Evolutionary conservation across 2,888 invertebrate species (phyloP).

Genomic region (Temnothorax rugatulus): DNA sequence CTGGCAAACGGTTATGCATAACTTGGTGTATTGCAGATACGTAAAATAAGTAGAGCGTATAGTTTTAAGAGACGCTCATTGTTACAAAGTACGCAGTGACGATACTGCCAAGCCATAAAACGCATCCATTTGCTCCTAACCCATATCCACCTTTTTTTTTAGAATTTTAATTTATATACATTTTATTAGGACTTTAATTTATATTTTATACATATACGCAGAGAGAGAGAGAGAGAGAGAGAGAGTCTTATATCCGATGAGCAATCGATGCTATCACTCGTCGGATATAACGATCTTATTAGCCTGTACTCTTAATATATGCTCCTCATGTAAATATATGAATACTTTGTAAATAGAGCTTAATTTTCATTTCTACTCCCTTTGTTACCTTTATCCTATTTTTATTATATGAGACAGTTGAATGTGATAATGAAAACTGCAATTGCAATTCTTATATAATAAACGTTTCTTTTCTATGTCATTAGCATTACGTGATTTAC

Average conservation of each 20-base stretch:
- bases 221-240: not conserved
- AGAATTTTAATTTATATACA: constrained; percentile 39
- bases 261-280: constrained; percentile 73
- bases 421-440: constrained; percentile 24
- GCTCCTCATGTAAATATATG: constrained; percentile 81
- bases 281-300: constrained; percentile 72
- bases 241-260: constrained; percentile 65
- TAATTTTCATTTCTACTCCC: constrained; percentile 62
- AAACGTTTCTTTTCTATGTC: not conserved
- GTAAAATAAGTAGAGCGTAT: constrained; percentile 73
- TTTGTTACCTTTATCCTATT: not conserved
- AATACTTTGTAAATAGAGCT: constrained; percentile 78
- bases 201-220: constrained; percentile 72
- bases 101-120: constrained; percentile 80
- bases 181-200: constrained; percentile 77
- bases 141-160: constrained; percentile 57
- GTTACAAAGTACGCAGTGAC: constrained; percentile 74
- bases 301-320: constrained; percentile 68
- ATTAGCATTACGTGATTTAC: not conserved
- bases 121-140: constrained; percentile 72
- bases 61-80: constrained; percentile 69
- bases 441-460: not conserved
- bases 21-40: constrained; percentile 70
- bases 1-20: constrained; percentile 72
- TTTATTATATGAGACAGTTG: not conserved